Evolutionary conservation across 2,888 invertebrate genomes (phyloP), one percentile per base, ranked within the genome.

Genomic region (Diadromus collaris): DNA sequence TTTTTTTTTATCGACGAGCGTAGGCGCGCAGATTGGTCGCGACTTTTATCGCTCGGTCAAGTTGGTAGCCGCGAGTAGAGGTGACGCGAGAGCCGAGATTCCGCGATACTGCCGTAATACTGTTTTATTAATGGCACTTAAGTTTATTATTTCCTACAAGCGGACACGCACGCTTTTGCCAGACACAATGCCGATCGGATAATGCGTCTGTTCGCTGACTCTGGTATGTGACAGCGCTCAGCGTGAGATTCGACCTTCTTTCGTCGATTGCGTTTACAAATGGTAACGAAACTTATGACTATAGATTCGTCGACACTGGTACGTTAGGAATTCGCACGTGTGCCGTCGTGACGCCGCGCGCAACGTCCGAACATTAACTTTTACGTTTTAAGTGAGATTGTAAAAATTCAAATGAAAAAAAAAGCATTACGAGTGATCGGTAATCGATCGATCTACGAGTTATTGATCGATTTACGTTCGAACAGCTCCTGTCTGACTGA

Each of bases 231-330:
- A 79, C 72, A 76, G 72, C 76, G 71, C 79, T 19, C 79, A 76
- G 79, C 79, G 29, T 69, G 79, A 60, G 75, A 60, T 44, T 68
- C 76, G 79, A 76, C 79, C 79, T 79, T 79, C 78, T 74, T 69
- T 54, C 24, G 63, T 34, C 63, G 76, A 72, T 67, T 21, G 60
- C 60, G 34, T 27, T 54, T 27, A 54, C 27, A 27, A 73, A 73
- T 64, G 69, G 46, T 69, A 38, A 24, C 54, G 27, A 29, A 34
- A n/a, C 46, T n/a, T 61, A 58, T 65, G 21, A 54, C 21, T 60
- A 27, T 38, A 63, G 9, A 19, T 19, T 27, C 19, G n/a, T 38
- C 60, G 69, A 60, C 51, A 60, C 63, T 46, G 51, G 70, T 54
- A 10, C 44, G 21, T 19, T 7, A 9, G 48, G 9, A 34, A 34